A percentile compares a stretch with the other conserved stretches of the same genome.
These are phyloP conservation scores for Oscheius sp. DNA, from an alignment of 2,888 invertebrate genomes.

Conservation along the genomic window DNA sequence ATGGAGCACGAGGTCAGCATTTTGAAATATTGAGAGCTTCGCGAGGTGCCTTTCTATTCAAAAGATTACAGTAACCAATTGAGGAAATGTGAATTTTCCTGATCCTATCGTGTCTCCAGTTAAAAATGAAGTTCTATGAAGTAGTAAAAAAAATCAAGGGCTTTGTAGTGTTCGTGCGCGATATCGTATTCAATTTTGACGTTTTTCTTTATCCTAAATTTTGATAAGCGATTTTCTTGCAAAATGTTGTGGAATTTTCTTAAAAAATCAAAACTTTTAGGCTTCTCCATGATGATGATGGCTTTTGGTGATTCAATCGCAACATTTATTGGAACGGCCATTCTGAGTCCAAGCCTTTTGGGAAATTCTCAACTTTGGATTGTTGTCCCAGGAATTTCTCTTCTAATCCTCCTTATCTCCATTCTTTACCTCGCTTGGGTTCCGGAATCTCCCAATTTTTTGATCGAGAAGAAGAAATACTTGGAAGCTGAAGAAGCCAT, in stretches of 20 bases:
- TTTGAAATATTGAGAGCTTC: not conserved
- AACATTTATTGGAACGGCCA: not conserved
- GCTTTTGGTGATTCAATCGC: not conserved
- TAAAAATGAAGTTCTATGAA: too few species aligned
- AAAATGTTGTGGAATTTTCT: not conserved
- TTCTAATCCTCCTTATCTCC: not conserved
- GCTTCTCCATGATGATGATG: not conserved
- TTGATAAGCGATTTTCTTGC: not conserved
- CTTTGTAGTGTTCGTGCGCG: too few species aligned
- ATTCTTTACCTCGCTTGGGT: conserved; percentile 2
- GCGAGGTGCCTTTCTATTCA: too few species aligned
- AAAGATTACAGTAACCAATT: too few species aligned
- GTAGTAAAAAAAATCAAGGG: too few species aligned
- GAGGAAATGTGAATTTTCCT: too few species aligned
- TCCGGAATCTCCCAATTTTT: conserved; percentile 6
- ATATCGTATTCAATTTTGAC: too few species aligned
- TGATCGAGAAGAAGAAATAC: not conserved
- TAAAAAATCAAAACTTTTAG: not conserved
- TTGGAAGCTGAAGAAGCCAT: not conserved
- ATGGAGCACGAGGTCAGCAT: not conserved
- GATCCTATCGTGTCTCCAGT: too few species aligned
- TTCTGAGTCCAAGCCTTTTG: not conserved
- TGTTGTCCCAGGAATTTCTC: not conserved
- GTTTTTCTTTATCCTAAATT: too few species aligned
- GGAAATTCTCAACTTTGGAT: not conserved